A percentile compares a stretch with the other conserved stretches of the same genome.
Evolutionary conservation across 2,888 invertebrate genomes (phyloP).

Genomic region (Latrodectus hesperus): DNA sequence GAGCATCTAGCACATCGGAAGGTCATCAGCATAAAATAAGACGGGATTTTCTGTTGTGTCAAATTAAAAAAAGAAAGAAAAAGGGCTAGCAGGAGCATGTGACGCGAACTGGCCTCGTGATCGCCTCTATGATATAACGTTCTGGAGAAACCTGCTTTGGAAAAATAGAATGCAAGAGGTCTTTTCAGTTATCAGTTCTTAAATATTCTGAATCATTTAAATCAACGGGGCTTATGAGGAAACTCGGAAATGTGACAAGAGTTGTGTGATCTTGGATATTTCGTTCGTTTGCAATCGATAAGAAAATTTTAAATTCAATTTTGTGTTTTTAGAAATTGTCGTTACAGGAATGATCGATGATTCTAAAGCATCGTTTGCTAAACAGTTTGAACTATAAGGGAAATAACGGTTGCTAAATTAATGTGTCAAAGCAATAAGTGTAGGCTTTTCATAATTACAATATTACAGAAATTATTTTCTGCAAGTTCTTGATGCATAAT

Average conservation of each 20-base stretch:
- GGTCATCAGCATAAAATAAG: no score
- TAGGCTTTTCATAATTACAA: no score
- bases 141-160: not conserved
- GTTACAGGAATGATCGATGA: not conserved
- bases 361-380: not conserved
- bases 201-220: not conserved
- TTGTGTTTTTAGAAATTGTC: not conserved
- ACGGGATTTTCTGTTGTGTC: no score
- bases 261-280: not conserved
- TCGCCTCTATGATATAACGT: slow-evolving; percentile 6
- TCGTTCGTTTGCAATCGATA: not conserved
- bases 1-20: no score
- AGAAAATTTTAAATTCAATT: not conserved
- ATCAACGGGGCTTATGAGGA: not conserved
- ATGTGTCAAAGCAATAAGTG: no score
- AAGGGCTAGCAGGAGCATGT: slow-evolving; percentile 11
- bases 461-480: no score
- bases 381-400: not conserved
- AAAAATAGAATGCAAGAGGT: not conserved
- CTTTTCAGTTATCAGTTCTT: not conserved
- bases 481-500: no score
- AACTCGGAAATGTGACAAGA: not conserved
- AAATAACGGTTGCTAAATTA: no score
- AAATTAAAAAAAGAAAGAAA: no score
- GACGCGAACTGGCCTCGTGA: slow-evolving; percentile 29